These are phyloP conservation scores for Anagrus nilaparvatae DNA, from an alignment of 1,140 invertebrate species.

Conservation along the genomic window DNA sequence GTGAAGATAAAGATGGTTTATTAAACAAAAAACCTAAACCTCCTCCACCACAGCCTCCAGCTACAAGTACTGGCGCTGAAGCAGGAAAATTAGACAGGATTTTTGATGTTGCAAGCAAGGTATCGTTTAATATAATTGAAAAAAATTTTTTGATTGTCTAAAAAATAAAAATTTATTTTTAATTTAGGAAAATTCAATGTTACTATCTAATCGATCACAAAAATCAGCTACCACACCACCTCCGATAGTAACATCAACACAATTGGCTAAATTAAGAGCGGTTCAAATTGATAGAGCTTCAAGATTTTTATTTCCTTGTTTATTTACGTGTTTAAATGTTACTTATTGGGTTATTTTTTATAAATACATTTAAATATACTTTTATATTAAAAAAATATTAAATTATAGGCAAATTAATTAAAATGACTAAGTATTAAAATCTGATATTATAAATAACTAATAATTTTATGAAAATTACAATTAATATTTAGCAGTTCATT, in stretches of 20 bases:
- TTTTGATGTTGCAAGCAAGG: constrained; percentile 45
- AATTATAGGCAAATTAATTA: too few species aligned
- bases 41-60: constrained; percentile 24
- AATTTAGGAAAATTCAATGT: constrained; percentile 43
- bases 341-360: constrained; percentile 86
- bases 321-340: constrained; percentile 74
- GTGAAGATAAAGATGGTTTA: constrained; percentile 44
- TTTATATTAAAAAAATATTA: too few species aligned
- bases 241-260: constrained; percentile 47
- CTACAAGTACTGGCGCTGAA: constrained; percentile 24
- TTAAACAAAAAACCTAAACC: constrained; percentile 31
- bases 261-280: constrained; percentile 60
- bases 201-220: constrained; percentile 42
- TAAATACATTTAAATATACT: constrained; percentile 65
- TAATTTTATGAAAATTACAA: too few species aligned
- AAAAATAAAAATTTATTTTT: constrained; percentile 25
- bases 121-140: too few species aligned
- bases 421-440: too few species aligned
- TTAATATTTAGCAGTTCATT: too few species aligned
- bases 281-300: constrained; percentile 80
- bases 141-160: constrained; percentile 3
- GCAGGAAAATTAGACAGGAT: constrained; percentile 44
- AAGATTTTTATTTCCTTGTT: constrained; percentile 74
- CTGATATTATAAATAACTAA: too few species aligned
- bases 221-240: constrained; percentile 33